phyloP scores from a whole-genome alignment of 2,888 invertebrate species.

The Idaea straminata region DNA sequence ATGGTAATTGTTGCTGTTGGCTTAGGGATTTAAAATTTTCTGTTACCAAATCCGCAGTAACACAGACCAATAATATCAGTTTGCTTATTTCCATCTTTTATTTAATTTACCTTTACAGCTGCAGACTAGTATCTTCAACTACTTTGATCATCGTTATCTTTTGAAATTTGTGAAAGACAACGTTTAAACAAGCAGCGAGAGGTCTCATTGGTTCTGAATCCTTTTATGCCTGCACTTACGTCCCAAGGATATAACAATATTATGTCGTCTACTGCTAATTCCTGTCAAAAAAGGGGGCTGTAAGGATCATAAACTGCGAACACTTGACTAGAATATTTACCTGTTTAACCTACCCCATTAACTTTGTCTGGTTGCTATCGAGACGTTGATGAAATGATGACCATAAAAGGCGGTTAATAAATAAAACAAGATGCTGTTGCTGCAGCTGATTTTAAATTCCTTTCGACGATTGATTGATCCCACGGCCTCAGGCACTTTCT shows the following conservation, averaged over 20 bases:
- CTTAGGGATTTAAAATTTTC: background rate
- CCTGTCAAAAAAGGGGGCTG: no score
- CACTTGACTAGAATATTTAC: no score
- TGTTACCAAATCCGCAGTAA: background rate
- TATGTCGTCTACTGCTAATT: no score
- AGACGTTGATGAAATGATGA: background rate
- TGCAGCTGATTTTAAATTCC: background rate
- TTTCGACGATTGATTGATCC: background rate
- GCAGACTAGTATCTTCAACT: no score
- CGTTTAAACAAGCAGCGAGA: no score
- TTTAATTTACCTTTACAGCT: background rate
- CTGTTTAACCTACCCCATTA: no score
- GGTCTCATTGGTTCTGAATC: no score
- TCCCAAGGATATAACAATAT: no score
- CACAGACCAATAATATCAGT: background rate
- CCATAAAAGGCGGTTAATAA: background rate
- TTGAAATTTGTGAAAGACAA: no score
- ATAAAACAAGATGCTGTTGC: background rate
- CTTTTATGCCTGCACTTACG: no score
- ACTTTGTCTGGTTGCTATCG: background rate
- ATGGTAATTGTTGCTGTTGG: background rate
- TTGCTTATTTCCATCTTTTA: background rate
- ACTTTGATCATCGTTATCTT: no score
- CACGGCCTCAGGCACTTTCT: background rate
- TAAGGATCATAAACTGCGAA: no score